Evolutionary conservation across 2,888 invertebrate genomes (phyloP).

Genomic region (Dolichopus griseipennis): DNA sequence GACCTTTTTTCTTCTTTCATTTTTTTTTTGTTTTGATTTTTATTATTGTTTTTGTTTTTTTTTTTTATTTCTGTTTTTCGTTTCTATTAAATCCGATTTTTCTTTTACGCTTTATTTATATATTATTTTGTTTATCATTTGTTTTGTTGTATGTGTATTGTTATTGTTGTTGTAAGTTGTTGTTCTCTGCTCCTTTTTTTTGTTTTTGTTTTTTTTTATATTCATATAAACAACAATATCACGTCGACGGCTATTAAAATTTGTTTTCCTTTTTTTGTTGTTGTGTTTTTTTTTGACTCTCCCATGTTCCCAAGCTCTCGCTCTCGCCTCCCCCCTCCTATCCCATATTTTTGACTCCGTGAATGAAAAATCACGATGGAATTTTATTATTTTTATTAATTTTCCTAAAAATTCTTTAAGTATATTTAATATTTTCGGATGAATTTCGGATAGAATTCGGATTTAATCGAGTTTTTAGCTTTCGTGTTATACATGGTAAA

Average conservation of each 20-base stretch:
- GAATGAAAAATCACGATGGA: too few species aligned
- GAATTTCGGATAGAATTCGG: too few species aligned
- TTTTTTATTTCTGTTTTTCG: neutral
- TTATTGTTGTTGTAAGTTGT: neutral
- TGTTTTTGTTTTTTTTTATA: neutral
- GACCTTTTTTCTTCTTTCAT: neutral
- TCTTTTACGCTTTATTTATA: neutral
- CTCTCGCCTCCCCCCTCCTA: too few species aligned
- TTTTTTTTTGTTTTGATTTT: too few species aligned
- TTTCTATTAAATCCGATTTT: slow-evolving; percentile 1
- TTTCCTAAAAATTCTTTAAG: too few species aligned
- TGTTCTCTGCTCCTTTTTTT: neutral
- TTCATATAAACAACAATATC: neutral
- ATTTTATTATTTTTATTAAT: too few species aligned
- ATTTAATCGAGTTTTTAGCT: too few species aligned
- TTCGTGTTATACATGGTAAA: too few species aligned
- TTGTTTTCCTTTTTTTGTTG: neutral
- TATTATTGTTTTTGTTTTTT: neutral
- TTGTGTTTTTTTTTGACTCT: neutral
- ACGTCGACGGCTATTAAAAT: neutral
- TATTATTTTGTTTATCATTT: neutral
- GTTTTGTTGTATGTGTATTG: neutral
- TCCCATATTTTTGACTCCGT: too few species aligned
- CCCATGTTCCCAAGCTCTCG: too few species aligned
- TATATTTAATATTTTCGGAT: too few species aligned